These are phyloP conservation scores for Eubasilissa regina DNA, from an alignment of 1,140 invertebrate genomes.

Conservation along the genomic window DNA sequence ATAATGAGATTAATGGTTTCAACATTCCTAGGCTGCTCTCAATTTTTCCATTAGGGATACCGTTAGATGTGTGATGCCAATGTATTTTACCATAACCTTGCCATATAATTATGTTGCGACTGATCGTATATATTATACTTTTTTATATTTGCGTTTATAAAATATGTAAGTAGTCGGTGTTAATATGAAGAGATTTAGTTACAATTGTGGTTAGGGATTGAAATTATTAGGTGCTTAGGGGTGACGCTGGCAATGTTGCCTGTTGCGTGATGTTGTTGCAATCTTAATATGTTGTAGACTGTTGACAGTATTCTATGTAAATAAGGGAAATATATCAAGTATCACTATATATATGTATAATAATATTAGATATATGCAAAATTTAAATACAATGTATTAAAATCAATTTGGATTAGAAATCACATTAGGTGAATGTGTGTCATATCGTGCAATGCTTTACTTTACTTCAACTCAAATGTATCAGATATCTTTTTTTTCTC, in stretches of 20 bases:
- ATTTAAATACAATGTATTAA: conserved; percentile 1
- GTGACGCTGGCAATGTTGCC: not conserved
- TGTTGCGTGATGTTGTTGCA: not conserved
- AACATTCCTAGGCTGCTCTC: conserved; percentile 31
- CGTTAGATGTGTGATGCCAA: not conserved
- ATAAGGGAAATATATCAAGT: not conserved
- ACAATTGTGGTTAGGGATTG: conserved; percentile 30
- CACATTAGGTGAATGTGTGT: conserved; percentile 5
- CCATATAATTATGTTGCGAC: conserved; percentile 51
- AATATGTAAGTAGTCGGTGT: conserved; percentile 10
- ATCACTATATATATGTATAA: conserved; percentile 2
- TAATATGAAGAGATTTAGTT: not conserved
- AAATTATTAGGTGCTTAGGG: conserved; percentile 43
- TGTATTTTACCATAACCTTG: conserved; percentile 47
- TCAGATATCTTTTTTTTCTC: not conserved
- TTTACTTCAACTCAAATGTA: not conserved
- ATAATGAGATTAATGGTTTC: not conserved
- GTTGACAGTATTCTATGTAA: conserved; percentile 35
- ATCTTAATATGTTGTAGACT: conserved; percentile 20
- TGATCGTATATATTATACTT: conserved; percentile 31
- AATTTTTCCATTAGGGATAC: conserved; percentile 22
- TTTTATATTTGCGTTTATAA: not conserved
- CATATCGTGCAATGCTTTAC: conserved; percentile 29
- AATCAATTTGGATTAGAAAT: not conserved
- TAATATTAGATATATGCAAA: conserved; percentile 22